Evolutionary conservation across 2,113 vertebrate species (phyloP).

Genomic region (Odontesthes bonariensis): DNA sequence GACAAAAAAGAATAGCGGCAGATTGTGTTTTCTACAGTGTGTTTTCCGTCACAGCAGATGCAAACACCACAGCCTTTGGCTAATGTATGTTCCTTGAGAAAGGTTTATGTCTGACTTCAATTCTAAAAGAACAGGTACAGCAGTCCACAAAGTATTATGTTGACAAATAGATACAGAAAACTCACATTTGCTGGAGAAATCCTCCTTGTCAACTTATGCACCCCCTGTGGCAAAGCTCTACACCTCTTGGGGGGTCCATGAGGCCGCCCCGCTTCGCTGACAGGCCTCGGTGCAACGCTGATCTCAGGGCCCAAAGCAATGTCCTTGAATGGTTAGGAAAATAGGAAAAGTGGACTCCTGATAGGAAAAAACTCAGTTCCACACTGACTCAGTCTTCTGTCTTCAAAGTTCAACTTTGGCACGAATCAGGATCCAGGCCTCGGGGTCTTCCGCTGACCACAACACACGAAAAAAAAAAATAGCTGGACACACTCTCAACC

Average conservation of each 20-base stretch:
- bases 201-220: slow-evolving; percentile 74
- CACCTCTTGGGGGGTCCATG: slow-evolving; percentile 62
- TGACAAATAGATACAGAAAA: background rate
- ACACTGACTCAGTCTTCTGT: slow-evolving; percentile 26
- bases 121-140: background rate
- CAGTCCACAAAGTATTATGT: background rate
- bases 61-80: slow-evolving; percentile 13
- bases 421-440: slow-evolving; percentile 51
- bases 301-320: slow-evolving; percentile 49
- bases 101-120: background rate
- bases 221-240: slow-evolving; percentile 51
- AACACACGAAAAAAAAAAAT: slow-evolving; percentile 30
- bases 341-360: slow-evolving; percentile 61
- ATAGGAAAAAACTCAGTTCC: slow-evolving; percentile 41
- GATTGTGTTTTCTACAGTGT: background rate
- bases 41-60: background rate
- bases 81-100: background rate
- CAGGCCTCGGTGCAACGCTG: slow-evolving; percentile 49
- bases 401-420: slow-evolving; percentile 21
- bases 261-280: slow-evolving; percentile 36
- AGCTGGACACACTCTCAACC: slow-evolving; percentile 61
- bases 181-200: slow-evolving; percentile 32
- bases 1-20: background rate
- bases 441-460: slow-evolving; percentile 56
- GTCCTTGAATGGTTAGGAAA: slow-evolving; percentile 81